These are phyloP conservation scores for Caenorhabditis japonica DNA, from an alignment of 2,888 invertebrate species.

Conservation along the genomic window DNA sequence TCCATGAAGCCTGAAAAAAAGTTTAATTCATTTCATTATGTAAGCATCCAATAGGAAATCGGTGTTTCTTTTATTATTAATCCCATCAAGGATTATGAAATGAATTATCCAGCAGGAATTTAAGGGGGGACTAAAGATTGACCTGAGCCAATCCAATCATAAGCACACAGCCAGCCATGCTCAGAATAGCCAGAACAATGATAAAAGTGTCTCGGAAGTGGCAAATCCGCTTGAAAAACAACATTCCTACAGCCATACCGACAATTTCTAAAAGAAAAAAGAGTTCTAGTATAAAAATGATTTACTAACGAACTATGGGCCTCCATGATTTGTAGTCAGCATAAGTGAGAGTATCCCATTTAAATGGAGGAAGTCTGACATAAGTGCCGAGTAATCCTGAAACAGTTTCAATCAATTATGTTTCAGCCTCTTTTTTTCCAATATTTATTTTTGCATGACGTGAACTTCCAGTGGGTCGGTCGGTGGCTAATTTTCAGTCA, in stretches of 20 bases:
- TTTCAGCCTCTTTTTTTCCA: not conserved
- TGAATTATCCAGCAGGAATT: too few species aligned
- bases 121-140: constrained; percentile 23
- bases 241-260: constrained; percentile 70
- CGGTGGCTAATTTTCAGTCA: constrained; percentile 23
- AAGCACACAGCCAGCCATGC: constrained; percentile 65
- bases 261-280: constrained; percentile 65
- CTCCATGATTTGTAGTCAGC: constrained; percentile 70
- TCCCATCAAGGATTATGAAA: constrained; percentile 27
- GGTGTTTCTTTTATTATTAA: constrained; percentile 2
- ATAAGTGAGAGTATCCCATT: constrained; percentile 69
- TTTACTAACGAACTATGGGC: constrained; percentile 66
- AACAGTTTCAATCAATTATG: not conserved
- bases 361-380: constrained; percentile 69
- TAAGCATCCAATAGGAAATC: constrained; percentile 4
- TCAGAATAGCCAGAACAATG: constrained; percentile 66
- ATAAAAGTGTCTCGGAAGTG: constrained; percentile 68
- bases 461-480: constrained; percentile 1
- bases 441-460: constrained; percentile 10
- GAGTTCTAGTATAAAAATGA: not conserved
- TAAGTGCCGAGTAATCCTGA: constrained; percentile 71
- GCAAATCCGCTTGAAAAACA: constrained; percentile 68
- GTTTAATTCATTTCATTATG: not conserved
- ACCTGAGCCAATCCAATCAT: constrained; percentile 71
- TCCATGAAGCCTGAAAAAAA: constrained; percentile 61